Conservation (phyloP, 2,797 vertebrate genomes). For the Trichosurus vulpecula region DNA sequence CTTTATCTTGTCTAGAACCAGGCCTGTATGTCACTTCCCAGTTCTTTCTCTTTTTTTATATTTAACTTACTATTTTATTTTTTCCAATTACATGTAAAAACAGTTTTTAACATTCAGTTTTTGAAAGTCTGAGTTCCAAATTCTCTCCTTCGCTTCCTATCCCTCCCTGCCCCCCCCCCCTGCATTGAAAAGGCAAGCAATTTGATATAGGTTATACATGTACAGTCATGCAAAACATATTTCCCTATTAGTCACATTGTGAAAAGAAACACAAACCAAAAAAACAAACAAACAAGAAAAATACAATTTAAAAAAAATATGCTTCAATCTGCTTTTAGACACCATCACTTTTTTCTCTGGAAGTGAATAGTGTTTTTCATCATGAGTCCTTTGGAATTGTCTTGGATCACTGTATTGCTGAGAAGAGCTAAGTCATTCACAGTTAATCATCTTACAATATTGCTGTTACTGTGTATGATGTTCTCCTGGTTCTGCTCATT, state of each 20-base stretch:
- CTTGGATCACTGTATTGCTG: no score
- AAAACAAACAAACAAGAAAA: not conserved
- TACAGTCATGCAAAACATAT: not conserved
- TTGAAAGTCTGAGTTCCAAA: not conserved
- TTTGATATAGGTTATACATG: not conserved
- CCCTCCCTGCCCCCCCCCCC: no score
- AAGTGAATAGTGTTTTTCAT: not conserved
- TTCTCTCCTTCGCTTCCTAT: not conserved
- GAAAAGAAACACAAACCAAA: not conserved
- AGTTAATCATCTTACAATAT: not conserved
- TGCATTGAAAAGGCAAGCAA: not conserved
- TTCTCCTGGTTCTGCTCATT: not conserved
- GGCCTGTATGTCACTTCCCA: not conserved
- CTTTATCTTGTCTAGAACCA: not conserved
- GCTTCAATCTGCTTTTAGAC: not conserved
- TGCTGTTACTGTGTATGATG: not conserved
- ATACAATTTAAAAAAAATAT: not conserved
- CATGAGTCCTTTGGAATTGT: not conserved
- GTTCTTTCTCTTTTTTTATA: not conserved
- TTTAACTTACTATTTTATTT: not conserved
- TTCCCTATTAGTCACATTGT: not conserved
- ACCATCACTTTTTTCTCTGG: not conserved
- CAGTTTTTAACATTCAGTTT: not conserved
- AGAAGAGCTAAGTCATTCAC: not conserved
- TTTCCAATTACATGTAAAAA: not conserved